phyloP scores from a whole-genome alignment of 2,797 vertebrate species.

The Agapornis canus region DNA sequence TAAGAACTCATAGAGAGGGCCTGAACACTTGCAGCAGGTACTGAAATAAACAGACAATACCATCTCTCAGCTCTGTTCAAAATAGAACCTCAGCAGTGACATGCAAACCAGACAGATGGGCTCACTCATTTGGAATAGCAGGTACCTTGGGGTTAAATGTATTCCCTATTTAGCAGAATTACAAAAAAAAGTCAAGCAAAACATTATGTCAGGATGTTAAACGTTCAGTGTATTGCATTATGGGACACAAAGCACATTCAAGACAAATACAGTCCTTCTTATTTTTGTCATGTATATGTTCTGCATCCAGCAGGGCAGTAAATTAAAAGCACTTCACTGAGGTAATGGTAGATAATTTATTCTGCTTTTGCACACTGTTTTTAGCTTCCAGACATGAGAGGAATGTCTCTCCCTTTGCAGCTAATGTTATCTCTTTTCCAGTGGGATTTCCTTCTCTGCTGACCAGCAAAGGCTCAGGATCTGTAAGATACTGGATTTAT shows the following conservation, averaged over 20 bases:
- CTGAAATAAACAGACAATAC: background rate
- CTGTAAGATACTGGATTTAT: background rate
- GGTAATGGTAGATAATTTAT: slow-evolving; percentile 30
- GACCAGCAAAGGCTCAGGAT: background rate
- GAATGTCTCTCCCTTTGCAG: background rate
- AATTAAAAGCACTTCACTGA: slow-evolving; percentile 42
- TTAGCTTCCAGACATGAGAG: slow-evolving; percentile 18
- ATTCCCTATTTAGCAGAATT: background rate
- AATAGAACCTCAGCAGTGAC: background rate
- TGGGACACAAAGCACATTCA: background rate
- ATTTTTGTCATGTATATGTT: background rate
- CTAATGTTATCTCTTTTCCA: background rate
- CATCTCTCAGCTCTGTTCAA: background rate
- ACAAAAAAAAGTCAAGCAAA: background rate
- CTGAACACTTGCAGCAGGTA: background rate
- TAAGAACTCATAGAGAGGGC: background rate
- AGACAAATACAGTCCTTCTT: background rate
- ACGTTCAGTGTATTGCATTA: background rate
- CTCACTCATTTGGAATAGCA: background rate
- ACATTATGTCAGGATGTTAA: background rate
- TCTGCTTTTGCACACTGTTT: slow-evolving; percentile 3
- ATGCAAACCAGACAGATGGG: background rate
- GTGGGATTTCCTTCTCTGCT: background rate
- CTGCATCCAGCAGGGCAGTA: slow-evolving; percentile 15
- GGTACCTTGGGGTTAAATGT: background rate